Evolutionary conservation across 2,113 vertebrate genomes (phyloP).

Genomic region (Aramus guarauna): DNA sequence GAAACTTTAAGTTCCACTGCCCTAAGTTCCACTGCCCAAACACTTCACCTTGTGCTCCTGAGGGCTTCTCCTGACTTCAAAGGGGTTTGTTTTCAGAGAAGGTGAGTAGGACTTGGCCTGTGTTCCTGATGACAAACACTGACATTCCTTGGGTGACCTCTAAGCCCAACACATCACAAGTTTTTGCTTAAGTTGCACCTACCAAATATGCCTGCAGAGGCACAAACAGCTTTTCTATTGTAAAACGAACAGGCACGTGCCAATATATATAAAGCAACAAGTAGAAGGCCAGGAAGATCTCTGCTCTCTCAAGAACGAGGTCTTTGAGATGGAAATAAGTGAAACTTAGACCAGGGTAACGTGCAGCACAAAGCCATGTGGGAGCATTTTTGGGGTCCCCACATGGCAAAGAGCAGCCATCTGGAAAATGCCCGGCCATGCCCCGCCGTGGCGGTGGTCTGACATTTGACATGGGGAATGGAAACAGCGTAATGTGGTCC

Average conservation of each 20-base stretch:
- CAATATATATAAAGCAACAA: background rate
- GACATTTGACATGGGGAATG: background rate
- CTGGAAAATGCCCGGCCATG: background rate
- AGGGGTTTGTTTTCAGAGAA: background rate
- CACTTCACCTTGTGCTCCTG: background rate
- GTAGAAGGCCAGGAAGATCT: background rate
- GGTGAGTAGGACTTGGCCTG: background rate
- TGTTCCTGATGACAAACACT: background rate
- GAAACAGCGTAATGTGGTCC: background rate
- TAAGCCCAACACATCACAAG: background rate
- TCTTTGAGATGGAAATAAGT: background rate
- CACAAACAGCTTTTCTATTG: background rate
- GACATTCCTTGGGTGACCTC: constrained; percentile 15
- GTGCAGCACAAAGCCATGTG: background rate
- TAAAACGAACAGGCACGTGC: background rate
- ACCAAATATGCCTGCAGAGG: background rate
- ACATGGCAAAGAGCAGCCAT: fast-evolving
- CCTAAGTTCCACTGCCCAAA: background rate
- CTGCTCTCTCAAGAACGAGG: background rate
- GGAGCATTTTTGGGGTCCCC: background rate
- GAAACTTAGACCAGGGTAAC: background rate
- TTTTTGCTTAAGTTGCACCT: constrained; percentile 44
- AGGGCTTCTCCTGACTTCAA: background rate
- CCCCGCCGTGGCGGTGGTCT: background rate
- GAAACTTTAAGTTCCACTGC: background rate